phyloP scores from a whole-genome alignment of 2,797 vertebrate species.

The Mormyrus hasselquistii region DNA sequence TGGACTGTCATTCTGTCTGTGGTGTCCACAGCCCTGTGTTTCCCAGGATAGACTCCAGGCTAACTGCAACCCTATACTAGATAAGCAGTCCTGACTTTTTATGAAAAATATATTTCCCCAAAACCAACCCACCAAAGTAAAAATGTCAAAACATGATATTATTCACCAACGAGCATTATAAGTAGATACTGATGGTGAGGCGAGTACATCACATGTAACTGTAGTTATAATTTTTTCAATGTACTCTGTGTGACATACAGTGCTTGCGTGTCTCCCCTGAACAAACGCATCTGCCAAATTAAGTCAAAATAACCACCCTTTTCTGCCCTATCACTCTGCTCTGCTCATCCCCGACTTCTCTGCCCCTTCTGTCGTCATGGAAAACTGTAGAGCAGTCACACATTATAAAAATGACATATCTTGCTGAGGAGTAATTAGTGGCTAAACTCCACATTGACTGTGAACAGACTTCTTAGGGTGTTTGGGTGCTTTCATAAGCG shows the following conservation, averaged over 20 bases:
- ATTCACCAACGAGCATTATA: neutral
- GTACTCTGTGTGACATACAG: neutral
- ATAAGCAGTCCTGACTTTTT: neutral
- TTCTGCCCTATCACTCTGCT: neutral
- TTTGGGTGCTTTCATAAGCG: neutral
- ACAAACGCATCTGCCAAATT: neutral
- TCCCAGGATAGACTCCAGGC: neutral
- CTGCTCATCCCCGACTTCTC: neutral
- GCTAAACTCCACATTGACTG: neutral
- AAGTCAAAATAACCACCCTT: neutral
- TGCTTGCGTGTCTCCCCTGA: neutral
- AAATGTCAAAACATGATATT: neutral
- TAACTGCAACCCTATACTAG: neutral
- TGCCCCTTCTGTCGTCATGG: neutral
- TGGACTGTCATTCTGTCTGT: neutral
- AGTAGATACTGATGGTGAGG: neutral
- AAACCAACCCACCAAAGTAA: neutral
- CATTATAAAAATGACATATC: constrained; percentile 5
- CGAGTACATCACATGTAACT: neutral
- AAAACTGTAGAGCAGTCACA: neutral
- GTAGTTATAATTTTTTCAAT: neutral
- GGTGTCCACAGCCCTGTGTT: neutral
- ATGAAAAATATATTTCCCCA: neutral
- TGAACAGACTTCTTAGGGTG: neutral
- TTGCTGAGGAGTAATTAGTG: neutral